Evolutionary conservation across 2,888 invertebrate species (phyloP), one percentile per base, ranked within the genome.

Genomic region (Entomobrya multifasciata): DNA sequence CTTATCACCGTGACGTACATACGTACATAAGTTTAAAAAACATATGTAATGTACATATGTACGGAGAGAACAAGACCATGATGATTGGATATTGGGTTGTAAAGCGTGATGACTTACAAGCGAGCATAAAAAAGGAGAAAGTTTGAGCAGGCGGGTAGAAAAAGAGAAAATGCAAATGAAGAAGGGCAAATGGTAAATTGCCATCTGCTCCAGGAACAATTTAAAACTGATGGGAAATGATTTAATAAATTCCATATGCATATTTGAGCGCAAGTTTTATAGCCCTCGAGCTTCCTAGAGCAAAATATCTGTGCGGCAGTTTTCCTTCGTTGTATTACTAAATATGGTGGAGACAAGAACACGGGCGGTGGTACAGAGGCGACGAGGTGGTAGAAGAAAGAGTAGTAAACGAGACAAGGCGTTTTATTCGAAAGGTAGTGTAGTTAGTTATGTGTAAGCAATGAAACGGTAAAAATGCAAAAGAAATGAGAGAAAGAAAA

Each of bases 171-270:
- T 86, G 86, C 52, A 86, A 86, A 81, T 77, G 72, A 81, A 60
- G 81, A 81, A 70, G 81, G 86, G 80, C 86, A 86, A 81, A 81
- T 67, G 77, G 25, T 76, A 86, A 81, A 86, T 86, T 86, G 67
- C 81, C 86, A 86, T 81, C 81, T 86, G 86, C 86, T 81, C 49
- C 77, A 76, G 65, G 80, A 86, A 86, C 81, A 86, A 80, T 86
- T 86, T 86, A 77, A 81, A 81, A 47, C 85, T 81, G 86, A 81
- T 86, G 86, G 80, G 44, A 81, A 77, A 86, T 86, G 86, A 86
- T 86, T 86, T 81, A 86, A 86, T 86, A 86, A 86, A 86, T 86
- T 86, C 81, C 70, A 77, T 86, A 86, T 81, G 76, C 86, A 86
- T 81, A 76, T 86, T 77, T 77, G 65, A 86, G 55, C 81, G 76